A percentile compares a stretch with the other conserved stretches of the same genome.
Evolutionary conservation across 2,888 invertebrate genomes (phyloP).

Genomic region (Machimus rusticus): DNA sequence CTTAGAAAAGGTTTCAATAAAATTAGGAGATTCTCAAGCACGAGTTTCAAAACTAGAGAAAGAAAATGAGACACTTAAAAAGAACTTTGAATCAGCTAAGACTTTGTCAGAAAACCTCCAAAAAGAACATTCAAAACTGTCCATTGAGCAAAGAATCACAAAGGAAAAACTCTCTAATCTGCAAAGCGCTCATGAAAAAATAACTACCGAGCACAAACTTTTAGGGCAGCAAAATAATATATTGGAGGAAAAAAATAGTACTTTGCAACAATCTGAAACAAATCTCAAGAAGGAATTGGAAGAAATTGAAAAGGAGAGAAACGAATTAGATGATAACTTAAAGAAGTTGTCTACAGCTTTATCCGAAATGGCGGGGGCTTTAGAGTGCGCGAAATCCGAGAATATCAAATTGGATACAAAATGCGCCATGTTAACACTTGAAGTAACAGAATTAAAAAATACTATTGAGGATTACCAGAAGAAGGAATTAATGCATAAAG

Average conservation of each 20-base stretch:
- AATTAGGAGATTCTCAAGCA: constrained; percentile 53
- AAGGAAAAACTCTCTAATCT: neutral
- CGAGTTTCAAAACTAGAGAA: constrained; percentile 51
- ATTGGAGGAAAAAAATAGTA: neutral
- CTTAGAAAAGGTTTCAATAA: constrained; percentile 53
- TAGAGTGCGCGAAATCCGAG: constrained; percentile 46
- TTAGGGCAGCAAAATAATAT: neutral
- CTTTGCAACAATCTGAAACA: neutral
- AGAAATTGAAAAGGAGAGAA: constrained; percentile 51
- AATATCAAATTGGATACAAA: constrained; percentile 50
- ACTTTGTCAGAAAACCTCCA: constrained; percentile 50
- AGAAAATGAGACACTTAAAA: constrained; percentile 51
- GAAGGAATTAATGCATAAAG: neutral
- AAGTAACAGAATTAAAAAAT: constrained; percentile 54
- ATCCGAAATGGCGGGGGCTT: constrained; percentile 49
- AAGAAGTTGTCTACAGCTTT: constrained; percentile 35
- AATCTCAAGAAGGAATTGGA: constrained; percentile 43
- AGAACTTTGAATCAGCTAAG: constrained; percentile 45
- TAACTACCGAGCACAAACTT: neutral
- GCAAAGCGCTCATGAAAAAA: neutral
- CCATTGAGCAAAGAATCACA: neutral
- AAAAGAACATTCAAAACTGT: constrained; percentile 43
- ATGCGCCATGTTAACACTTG: constrained; percentile 52
- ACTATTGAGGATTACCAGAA: constrained; percentile 47
- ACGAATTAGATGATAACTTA: constrained; percentile 27